A percentile compares a stretch with the other conserved stretches of the same genome.
These are phyloP conservation scores for Pristionchus arcanus DNA, from an alignment of 2,888 invertebrate genomes.

Conservation along the genomic window DNA sequence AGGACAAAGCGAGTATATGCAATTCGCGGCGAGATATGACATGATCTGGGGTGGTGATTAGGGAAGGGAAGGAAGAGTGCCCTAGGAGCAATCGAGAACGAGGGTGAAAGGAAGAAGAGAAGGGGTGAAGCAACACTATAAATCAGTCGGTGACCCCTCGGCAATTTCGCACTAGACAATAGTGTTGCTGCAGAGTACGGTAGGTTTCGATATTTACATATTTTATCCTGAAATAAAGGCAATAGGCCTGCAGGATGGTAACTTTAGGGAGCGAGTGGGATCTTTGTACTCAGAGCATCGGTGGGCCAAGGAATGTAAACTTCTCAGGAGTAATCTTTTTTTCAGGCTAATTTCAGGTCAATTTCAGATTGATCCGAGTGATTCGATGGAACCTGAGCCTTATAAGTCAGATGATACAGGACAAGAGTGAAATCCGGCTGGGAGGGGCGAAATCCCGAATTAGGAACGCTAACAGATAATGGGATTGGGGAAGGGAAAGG, in stretches of 20 bases:
- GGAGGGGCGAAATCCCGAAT: constrained; percentile 44
- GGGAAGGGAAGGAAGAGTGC: not conserved
- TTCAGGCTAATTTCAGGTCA: not conserved
- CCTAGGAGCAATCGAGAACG: not conserved
- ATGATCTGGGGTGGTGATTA: constrained; percentile 13
- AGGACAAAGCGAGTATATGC: not conserved
- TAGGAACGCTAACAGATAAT: constrained; percentile 38
- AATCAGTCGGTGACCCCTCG: not conserved
- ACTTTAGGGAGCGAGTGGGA: too few species aligned
- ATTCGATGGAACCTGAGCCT: constrained; percentile 14
- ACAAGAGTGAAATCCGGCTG: constrained; percentile 3
- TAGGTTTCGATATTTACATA: too few species aligned
- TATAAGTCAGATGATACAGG: not conserved
- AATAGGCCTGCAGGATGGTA: too few species aligned
- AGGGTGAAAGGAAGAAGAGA: not conserved
- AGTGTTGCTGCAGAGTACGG: not conserved
- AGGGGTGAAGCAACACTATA: not conserved
- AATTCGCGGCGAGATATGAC: constrained; percentile 28
- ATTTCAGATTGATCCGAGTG: not conserved
- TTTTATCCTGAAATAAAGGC: too few species aligned
- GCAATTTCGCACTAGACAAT: not conserved
- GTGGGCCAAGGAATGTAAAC: too few species aligned
- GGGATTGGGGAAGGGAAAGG: constrained; percentile 8
- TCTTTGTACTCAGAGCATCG: too few species aligned
- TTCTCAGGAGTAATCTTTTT: too few species aligned